phyloP scores from a whole-genome alignment of 2,797 vertebrate species.

The Sebastes glaucus region DNA sequence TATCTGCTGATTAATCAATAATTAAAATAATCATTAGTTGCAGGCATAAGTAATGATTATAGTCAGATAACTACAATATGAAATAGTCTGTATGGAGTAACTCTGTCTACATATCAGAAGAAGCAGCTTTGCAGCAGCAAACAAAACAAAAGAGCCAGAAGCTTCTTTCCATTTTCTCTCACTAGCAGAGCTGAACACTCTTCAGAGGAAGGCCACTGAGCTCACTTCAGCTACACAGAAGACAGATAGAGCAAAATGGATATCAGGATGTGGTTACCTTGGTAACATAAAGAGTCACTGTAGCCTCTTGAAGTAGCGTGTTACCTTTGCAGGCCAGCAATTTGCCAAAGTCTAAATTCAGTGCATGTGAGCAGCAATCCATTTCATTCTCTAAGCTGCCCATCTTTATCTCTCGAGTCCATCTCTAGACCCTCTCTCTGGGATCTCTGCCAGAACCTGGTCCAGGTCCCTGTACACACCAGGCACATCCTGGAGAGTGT shows the following conservation, averaged over 20 bases:
- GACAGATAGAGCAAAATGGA: conserved; percentile 48
- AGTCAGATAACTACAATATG: neutral
- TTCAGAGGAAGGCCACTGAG: conserved; percentile 23
- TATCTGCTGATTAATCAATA: neutral
- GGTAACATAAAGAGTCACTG: conserved; percentile 62
- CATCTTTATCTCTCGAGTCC: neutral
- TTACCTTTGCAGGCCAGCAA: conserved; percentile 41
- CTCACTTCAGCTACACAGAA: conserved; percentile 27
- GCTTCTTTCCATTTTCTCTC: neutral
- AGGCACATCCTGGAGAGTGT: neutral
- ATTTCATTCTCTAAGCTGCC: conserved; percentile 14
- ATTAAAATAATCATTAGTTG: neutral
- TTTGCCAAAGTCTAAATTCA: conserved; percentile 56
- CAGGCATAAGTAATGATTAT: neutral
- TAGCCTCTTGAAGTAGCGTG: conserved; percentile 36
- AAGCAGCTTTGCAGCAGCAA: neutral
- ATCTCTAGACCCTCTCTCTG: too few species aligned
- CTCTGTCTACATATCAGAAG: neutral
- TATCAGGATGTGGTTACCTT: conserved; percentile 61
- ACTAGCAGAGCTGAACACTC: neutral
- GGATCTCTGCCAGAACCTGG: neutral
- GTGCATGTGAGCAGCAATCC: conserved; percentile 28
- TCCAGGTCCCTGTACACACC: neutral
- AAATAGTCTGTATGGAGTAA: neutral
- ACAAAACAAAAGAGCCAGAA: neutral